These are phyloP conservation scores for Oryzias sinensis DNA, from an alignment of 2,797 vertebrate genomes.

Conservation along the genomic window DNA sequence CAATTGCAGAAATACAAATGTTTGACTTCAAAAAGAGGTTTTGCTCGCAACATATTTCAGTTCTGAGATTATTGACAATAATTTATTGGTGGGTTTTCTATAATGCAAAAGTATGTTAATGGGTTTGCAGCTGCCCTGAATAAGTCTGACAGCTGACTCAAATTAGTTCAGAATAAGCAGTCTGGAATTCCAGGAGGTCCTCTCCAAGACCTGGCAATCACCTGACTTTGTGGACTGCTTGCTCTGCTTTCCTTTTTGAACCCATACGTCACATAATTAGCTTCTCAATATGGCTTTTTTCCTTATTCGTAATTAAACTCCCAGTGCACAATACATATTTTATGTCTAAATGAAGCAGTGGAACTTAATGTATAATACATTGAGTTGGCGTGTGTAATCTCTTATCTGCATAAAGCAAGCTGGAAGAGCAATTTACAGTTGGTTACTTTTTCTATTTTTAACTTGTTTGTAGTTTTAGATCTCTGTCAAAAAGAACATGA, in stretches of 20 bases:
- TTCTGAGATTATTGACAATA: conserved; percentile 16
- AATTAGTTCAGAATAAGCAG: conserved; percentile 72
- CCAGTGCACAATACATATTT: conserved; percentile 61
- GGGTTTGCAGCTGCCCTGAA: conserved; percentile 59
- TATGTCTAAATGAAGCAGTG: conserved; percentile 65
- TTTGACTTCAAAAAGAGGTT: conserved; percentile 8
- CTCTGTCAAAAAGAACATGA: conserved; percentile 42
- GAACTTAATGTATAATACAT: conserved; percentile 70
- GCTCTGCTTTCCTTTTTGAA: conserved; percentile 34
- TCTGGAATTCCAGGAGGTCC: conserved; percentile 71
- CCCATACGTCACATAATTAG: conserved; percentile 36
- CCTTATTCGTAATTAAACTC: conserved; percentile 43
- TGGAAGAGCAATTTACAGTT: conserved; percentile 36
- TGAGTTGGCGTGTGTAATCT: conserved; percentile 42
- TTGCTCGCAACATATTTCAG: conserved; percentile 14
- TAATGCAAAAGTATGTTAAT: conserved; percentile 68
- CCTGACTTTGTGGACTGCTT: conserved; percentile 50
- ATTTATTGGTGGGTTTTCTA: conserved; percentile 44
- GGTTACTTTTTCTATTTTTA: conserved; percentile 26
- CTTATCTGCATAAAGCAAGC: conserved; percentile 39
- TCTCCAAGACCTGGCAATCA: conserved; percentile 56
- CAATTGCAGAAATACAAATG: conserved; percentile 15
- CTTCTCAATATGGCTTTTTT: conserved; percentile 48
- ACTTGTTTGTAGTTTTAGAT: conserved; percentile 27
- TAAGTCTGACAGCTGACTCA: conserved; percentile 73